These are phyloP conservation scores for Enteromius unitaeniatus DNA, from an alignment of 2,797 vertebrate genomes.

Conservation along the genomic window DNA sequence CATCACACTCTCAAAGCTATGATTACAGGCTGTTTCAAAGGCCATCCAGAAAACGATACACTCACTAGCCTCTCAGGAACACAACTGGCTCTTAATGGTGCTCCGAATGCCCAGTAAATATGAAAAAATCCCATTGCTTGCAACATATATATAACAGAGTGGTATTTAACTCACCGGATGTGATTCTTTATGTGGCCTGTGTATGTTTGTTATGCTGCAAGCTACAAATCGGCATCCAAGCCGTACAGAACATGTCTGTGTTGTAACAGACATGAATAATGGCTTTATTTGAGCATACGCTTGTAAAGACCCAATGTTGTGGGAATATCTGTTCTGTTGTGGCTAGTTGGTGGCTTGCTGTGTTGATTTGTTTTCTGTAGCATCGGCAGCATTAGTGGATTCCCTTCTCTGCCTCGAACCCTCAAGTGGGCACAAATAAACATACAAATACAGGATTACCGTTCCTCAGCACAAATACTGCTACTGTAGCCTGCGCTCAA, in stretches of 20 bases:
- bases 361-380: conserved; percentile 53
- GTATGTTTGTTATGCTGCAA: background rate
- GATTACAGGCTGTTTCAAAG: conserved; percentile 18
- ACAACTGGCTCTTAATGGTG: conserved; percentile 6
- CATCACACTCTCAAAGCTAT: conserved; percentile 24
- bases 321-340: conserved; percentile 53
- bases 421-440: conserved; percentile 44
- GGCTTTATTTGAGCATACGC: conserved; percentile 45
- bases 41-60: conserved; percentile 12
- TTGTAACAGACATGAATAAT: conserved; percentile 41
- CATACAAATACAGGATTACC: conserved; percentile 50
- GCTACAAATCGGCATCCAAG: background rate
- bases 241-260: background rate
- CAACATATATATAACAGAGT: background rate
- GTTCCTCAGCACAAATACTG: conserved; percentile 70
- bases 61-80: background rate
- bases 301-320: conserved; percentile 45
- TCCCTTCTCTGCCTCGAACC: conserved; percentile 40
- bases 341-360: conserved; percentile 49
- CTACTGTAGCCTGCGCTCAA: conserved; percentile 77
- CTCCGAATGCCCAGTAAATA: conserved; percentile 6
- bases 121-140: conserved; percentile 6
- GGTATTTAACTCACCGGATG: background rate
- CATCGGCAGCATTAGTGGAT: conserved; percentile 48
- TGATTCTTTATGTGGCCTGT: background rate